These are phyloP conservation scores for Yponomeuta malinellus DNA, from an alignment of 2,888 invertebrate species.

Conservation along the genomic window DNA sequence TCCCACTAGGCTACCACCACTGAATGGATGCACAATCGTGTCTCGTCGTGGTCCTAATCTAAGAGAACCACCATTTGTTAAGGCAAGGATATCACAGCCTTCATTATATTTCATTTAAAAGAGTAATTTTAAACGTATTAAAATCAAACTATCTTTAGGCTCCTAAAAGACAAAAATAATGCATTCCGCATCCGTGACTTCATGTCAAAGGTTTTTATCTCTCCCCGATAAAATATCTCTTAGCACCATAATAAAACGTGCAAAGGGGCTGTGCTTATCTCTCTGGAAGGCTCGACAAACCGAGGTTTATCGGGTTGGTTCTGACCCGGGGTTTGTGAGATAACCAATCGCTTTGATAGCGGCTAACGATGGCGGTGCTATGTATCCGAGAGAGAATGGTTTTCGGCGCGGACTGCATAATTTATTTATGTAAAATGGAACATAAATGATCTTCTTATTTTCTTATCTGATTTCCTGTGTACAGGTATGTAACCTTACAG, in stretches of 20 bases:
- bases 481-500: background rate
- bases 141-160: background rate
- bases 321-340: conserved; percentile 16
- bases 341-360: conserved; percentile 4
- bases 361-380: background rate
- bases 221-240: conserved; percentile 63
- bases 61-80: too few relatives aligned
- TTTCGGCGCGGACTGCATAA: background rate
- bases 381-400: conserved; percentile 3
- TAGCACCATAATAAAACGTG: conserved; percentile 40
- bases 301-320: conserved; percentile 15
- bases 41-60: too few relatives aligned
- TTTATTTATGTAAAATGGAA: background rate
- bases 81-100: too few relatives aligned
- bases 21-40: too few relatives aligned
- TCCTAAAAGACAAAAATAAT: background rate
- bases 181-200: conserved; percentile 11
- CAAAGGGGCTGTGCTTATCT: conserved; percentile 14
- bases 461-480: too few relatives aligned
- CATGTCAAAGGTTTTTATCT: conserved; percentile 48
- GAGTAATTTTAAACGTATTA: background rate
- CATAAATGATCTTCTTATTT: conserved; percentile 28
- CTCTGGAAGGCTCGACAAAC: conserved; percentile 13
- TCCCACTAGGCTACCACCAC: too few relatives aligned
- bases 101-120: too few relatives aligned